A percentile compares a stretch with the other conserved stretches of the same genome.
Evolutionary conservation across 2,113 vertebrate species (phyloP).

Genomic region (Salvelinus fontinalis): DNA sequence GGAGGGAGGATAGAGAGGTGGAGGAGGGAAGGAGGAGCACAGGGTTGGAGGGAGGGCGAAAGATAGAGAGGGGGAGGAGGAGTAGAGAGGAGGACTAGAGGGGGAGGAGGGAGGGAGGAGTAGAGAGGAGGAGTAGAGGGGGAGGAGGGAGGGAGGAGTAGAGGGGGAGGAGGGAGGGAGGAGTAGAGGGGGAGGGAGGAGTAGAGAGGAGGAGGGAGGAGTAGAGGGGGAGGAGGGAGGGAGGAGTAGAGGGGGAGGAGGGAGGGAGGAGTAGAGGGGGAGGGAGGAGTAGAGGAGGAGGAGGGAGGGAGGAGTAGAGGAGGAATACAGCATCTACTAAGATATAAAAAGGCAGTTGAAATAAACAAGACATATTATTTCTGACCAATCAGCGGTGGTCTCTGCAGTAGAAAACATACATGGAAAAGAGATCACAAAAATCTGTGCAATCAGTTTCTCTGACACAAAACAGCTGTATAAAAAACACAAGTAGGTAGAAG

Average conservation of each 20-base stretch:
- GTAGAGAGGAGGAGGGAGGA: constrained; percentile 5
- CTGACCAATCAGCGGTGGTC: constrained; percentile 55
- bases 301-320: neutral
- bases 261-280: constrained; percentile 38
- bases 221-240: constrained; percentile 35
- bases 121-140: neutral
- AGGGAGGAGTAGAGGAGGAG: constrained; percentile 7
- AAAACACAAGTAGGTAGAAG: constrained; percentile 41
- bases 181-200: neutral
- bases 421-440: constrained; percentile 52
- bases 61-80: no score
- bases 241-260: neutral
- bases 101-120: no score
- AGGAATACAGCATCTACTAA: constrained; percentile 50
- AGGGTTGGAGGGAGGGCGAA: no score
- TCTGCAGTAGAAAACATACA: constrained; percentile 67
- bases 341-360: constrained; percentile 61
- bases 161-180: no score
- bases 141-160: no score
- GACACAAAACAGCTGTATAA: constrained; percentile 49
- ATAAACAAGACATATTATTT: constrained; percentile 54
- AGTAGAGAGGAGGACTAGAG: no score
- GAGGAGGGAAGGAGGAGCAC: no score
- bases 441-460: constrained; percentile 70
- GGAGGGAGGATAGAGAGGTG: no score